These are phyloP conservation scores for Platygyra sinensis DNA, from an alignment of 64 coral and sea anemone genomes.

Conservation along the genomic window DNA sequence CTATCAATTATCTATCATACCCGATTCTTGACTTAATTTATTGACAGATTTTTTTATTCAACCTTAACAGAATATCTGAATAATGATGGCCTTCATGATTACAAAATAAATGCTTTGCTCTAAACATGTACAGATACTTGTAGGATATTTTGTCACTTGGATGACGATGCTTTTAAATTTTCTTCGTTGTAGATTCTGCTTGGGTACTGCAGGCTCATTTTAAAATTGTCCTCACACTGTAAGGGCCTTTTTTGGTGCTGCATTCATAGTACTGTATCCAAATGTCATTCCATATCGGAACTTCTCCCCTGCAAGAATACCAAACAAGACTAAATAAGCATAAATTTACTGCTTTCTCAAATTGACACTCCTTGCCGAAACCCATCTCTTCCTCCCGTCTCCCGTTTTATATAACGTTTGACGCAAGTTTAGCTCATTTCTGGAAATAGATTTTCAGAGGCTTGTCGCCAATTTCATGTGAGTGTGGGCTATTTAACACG, in stretches of 20 bases:
- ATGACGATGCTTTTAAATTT: not conserved
- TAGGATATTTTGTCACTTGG: not conserved
- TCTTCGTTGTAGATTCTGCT: not conserved
- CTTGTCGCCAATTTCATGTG: too few species aligned
- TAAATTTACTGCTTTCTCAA: too few species aligned
- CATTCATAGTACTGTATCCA: conserved; percentile 86
- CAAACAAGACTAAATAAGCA: not conserved
- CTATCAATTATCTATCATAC: too few species aligned
- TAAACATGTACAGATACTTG: not conserved
- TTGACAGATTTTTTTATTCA: conserved; percentile 13
- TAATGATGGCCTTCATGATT: not conserved
- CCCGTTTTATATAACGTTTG: too few species aligned
- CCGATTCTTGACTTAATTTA: too few species aligned
- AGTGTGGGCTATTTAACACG: too few species aligned
- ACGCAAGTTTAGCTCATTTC: too few species aligned
- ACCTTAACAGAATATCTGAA: not conserved
- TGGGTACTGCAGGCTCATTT: not conserved
- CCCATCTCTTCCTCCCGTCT: too few species aligned
- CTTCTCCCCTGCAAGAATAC: conserved; percentile 74
- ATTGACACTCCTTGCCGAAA: too few species aligned
- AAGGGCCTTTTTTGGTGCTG: conserved; percentile 67
- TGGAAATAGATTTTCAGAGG: too few species aligned
- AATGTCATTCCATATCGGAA: conserved; percentile 96
- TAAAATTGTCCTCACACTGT: conserved; percentile 7
- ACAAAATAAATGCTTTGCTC: conserved; percentile 28